A percentile compares a stretch with the other conserved stretches of the same genome.
Conservation (phyloP, 2,797 vertebrate genomes). For the Gambusia yucatana region DNA sequence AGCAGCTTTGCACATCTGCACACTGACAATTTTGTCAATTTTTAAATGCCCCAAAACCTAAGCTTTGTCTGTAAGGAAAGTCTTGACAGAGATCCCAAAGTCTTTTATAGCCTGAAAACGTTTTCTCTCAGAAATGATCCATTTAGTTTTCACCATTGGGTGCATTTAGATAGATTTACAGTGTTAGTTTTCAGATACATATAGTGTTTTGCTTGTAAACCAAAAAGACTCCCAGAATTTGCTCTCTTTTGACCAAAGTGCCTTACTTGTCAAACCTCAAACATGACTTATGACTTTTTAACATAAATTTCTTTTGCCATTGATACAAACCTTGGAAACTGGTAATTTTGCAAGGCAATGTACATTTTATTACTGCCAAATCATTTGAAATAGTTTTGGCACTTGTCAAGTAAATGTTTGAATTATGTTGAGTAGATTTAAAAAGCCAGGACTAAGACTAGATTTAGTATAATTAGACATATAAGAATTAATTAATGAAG, state of each 20-base stretch:
- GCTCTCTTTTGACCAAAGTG: background rate
- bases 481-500: background rate
- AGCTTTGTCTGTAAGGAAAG: background rate
- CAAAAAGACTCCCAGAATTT: background rate
- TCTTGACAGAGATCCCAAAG: background rate
- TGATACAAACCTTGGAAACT: background rate
- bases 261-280: background rate
- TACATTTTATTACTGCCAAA: background rate
- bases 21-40: background rate
- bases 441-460: background rate
- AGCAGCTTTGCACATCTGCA: background rate
- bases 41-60: background rate
- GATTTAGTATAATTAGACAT: background rate
- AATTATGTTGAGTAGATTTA: background rate
- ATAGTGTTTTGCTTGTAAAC: background rate
- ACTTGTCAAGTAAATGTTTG: background rate
- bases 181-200: background rate
- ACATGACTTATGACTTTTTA: background rate
- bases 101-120: background rate
- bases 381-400: background rate
- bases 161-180: background rate
- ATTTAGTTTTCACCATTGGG: background rate
- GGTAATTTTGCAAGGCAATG: background rate
- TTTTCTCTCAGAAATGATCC: background rate
- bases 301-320: background rate